Base-by-base conservation (phyloP, 2,797 vertebrate species). In the Rhabdomys pumilio region DNA sequence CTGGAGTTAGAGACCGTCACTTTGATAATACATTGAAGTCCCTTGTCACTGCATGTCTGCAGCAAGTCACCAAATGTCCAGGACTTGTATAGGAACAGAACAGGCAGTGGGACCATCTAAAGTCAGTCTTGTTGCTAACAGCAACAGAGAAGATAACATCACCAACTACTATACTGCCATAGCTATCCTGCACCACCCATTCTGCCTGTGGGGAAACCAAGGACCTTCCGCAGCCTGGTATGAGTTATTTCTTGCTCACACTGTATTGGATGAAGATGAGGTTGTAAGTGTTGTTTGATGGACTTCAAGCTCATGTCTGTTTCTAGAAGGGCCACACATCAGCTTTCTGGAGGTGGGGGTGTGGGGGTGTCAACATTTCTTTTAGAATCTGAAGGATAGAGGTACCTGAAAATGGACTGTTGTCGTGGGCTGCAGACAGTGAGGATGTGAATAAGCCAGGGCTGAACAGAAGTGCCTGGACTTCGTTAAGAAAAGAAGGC, bases 1-100 rank as follows among this genome's bases (percentile, higher is more conserved):
- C 98, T 0, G 24, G 94, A 98, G 98, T 96, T 41, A 20, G 0
- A 67, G 97, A 93, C 98, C 98, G 98, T 98, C 98, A 98, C 98
- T 97, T 97, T 94, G 11, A 93, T 98, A 98, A 98, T 96, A 98
- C 97, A 96, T 93, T 93, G 96, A 91, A 98, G 98, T 98, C 83
- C 97, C 24, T 15, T 94, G 94, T 95, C 97, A 94, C 97, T 61
- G 96, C 97, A 93, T 97, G 97, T 97, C 96, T 98, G 97, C 97
- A 94, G 97, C 98, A 97, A 98, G 97, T 92, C 4, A 97, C 77
- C 63, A 94, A 77, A 91, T 83, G 53, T 92, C 72, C 95, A 96
- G 92, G 76, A 72, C 65, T 80, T 91, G 19, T 87, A 77, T 65
- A 4, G 19, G 31, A 77, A 75, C 41, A n/a, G 19, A 14, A 53